Evolutionary conservation across 37 sponge, comb jelly and placozoan species (phyloP).

Genomic region (Haliclona indistincta): DNA sequence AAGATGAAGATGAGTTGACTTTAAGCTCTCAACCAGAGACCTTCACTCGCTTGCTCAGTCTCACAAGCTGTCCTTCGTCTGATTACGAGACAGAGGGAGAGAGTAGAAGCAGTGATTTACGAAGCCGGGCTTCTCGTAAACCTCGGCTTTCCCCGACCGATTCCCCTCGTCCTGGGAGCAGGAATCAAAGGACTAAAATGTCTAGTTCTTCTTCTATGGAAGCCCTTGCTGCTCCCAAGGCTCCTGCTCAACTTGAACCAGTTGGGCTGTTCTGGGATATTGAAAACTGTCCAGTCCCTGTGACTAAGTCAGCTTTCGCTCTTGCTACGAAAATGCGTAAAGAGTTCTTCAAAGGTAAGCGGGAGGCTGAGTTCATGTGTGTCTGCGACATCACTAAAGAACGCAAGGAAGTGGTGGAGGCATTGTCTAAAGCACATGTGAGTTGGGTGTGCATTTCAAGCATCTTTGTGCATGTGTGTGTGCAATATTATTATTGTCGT

Average conservation of each 20-base stretch:
- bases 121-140: no score
- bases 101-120: neutral
- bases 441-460: constrained; percentile 5
- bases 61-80: no score
- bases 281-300: constrained; percentile 83
- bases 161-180: no score
- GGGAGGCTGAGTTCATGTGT: constrained; percentile 92
- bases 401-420: constrained; percentile 61
- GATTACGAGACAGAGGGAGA: constrained; percentile 7
- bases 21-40: neutral
- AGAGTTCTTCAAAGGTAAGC: constrained; percentile 70
- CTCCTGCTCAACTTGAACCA: constrained; percentile 53
- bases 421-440: constrained; percentile 82
- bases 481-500: no score
- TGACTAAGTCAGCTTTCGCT: constrained; percentile 59
- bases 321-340: constrained; percentile 72
- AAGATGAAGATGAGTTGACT: constrained; percentile 26
- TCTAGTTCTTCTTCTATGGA: no score
- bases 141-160: no score
- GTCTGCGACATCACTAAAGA: constrained; percentile 92
- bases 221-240: neutral
- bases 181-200: no score
- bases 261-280: constrained; percentile 96
- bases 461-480: constrained; percentile 1
- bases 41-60: constrained; percentile 28